A percentile compares a stretch with the other conserved stretches of the same genome.
Conservation (phyloP, 1,140 invertebrate genomes). For the Planococcus citri region DNA sequence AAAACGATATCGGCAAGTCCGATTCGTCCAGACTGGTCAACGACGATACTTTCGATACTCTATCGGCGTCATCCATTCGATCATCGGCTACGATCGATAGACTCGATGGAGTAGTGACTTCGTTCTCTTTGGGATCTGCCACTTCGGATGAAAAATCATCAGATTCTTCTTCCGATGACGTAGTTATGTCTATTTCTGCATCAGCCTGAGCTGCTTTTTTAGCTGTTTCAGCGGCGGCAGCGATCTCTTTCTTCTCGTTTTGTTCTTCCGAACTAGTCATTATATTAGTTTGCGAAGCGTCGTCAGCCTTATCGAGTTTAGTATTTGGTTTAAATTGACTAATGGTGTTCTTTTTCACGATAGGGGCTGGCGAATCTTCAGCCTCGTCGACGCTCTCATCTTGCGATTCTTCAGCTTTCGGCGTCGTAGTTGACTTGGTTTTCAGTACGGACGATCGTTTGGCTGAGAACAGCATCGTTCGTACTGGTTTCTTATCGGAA, state of each 20-base stretch:
- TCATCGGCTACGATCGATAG: not conserved
- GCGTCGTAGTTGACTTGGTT: constrained; percentile 21
- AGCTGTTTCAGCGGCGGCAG: not conserved
- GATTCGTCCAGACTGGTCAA: not conserved
- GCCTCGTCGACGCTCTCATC: not conserved
- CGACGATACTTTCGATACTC: constrained; percentile 12
- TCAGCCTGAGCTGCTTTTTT: not conserved
- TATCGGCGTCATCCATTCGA: constrained; percentile 1
- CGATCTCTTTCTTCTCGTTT: constrained; percentile 17
- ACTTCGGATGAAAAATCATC: not conserved
- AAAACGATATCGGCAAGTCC: not conserved
- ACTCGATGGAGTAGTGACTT: not conserved
- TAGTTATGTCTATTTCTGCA: not conserved
- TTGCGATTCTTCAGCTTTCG: constrained; percentile 29
- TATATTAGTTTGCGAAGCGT: constrained; percentile 26
- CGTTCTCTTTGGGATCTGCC: not conserved
- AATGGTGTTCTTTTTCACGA: not conserved
- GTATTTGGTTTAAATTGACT: not conserved
- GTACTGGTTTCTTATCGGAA: constrained; percentile 22
- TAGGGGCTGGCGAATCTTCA: not conserved
- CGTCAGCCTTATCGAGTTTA: constrained; percentile 26
- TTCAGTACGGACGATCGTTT: constrained; percentile 29
- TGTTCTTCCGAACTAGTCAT: constrained; percentile 26
- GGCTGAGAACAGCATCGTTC: constrained; percentile 28
- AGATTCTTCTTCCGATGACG: not conserved